Evolutionary conservation across 2,888 invertebrate genomes (phyloP).

Genomic region (Pteria penguin): DNA sequence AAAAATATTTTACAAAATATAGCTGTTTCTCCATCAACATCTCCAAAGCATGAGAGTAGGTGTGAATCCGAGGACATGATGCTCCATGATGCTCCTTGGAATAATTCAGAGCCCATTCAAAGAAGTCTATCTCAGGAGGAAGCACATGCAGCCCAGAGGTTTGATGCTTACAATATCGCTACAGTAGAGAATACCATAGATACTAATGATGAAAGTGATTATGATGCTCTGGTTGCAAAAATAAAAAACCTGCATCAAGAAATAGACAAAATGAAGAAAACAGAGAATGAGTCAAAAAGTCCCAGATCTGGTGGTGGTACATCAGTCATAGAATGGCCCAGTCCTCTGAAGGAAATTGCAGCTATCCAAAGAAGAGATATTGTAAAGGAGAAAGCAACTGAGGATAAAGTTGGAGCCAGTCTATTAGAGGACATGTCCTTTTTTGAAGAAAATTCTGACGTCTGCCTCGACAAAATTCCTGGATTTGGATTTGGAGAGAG

Average conservation of each 20-base stretch:
- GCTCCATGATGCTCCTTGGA: slow-evolving; percentile 11
- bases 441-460: neutral
- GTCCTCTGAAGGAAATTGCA: slow-evolving; percentile 8
- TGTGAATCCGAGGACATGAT: neutral
- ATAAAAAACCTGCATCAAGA: slow-evolving; percentile 23
- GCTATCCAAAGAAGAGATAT: neutral
- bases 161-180: slow-evolving; percentile 21
- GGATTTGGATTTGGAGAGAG: slow-evolving; percentile 11
- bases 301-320: neutral
- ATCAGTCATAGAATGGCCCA: neutral
- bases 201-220: slow-evolving; percentile 4
- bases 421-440: slow-evolving; percentile 6
- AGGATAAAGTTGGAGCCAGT: neutral
- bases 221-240: slow-evolving; percentile 10
- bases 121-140: slow-evolving; percentile 16
- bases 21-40: slow-evolving; percentile 27
- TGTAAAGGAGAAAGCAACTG: neutral
- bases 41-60: neutral
- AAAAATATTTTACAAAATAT: slow-evolving; percentile 42
- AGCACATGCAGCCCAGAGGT: neutral
- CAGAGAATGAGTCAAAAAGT: neutral
- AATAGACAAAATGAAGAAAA: slow-evolving; percentile 22
- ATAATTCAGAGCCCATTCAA: neutral
- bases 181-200: neutral
- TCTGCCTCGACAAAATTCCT: neutral